A percentile compares a stretch with the other conserved stretches of the same genome.
phyloP scores from a whole-genome alignment of 2,113 vertebrate genomes.

The Calypte anna region DNA sequence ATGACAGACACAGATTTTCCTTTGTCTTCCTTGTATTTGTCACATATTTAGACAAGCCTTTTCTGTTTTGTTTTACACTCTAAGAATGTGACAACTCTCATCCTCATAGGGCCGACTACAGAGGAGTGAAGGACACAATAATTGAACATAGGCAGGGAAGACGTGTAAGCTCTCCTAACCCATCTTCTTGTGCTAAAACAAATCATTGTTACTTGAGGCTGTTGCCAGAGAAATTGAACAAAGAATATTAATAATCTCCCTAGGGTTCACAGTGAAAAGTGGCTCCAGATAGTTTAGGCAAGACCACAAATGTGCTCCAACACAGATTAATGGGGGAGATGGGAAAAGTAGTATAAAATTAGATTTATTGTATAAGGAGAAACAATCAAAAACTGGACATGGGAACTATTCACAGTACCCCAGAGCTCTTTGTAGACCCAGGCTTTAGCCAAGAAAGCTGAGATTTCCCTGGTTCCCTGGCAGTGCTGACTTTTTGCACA shows the following conservation, averaged over 20 bases:
- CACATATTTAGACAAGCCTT: not conserved
- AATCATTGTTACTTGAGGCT: not conserved
- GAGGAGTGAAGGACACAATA: not conserved
- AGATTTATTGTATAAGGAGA: not conserved
- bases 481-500: accelerated
- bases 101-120: accelerated
- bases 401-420: not conserved
- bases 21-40: not conserved
- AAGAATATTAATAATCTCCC: not conserved
- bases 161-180: accelerated
- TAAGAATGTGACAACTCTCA: not conserved
- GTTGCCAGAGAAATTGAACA: not conserved
- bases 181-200: not conserved
- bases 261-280: not conserved
- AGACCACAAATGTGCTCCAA: not conserved
- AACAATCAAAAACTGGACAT: not conserved
- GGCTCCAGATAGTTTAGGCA: not conserved
- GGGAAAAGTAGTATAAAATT: not conserved
- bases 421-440: not conserved
- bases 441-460: not conserved
- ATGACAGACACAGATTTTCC: not conserved
- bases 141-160: not conserved
- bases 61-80: not conserved
- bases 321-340: not conserved
- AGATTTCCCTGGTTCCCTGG: not conserved